phyloP scores from a whole-genome alignment of 37 sponge, comb jelly and placozoan species.

The Crambe crambe region DNA sequence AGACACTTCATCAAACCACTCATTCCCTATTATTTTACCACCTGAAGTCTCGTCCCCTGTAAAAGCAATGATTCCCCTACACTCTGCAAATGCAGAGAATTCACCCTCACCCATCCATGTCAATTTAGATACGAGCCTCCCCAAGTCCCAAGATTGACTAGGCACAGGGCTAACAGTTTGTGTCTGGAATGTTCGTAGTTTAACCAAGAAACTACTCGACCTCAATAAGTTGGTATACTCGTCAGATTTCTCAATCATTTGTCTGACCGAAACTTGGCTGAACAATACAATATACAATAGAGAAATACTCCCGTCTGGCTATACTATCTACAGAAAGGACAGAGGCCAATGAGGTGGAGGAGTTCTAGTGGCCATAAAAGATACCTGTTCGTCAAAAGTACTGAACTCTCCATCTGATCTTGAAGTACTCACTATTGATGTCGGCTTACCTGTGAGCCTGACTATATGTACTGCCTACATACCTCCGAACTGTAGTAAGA shows the following conservation, averaged over 20 bases:
- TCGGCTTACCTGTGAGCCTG: background rate
- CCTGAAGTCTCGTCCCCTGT: background rate
- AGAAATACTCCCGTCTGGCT: background rate
- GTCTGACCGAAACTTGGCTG: constrained; percentile 12
- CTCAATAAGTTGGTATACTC: constrained; percentile 3
- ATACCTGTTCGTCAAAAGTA: background rate
- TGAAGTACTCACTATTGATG: constrained; percentile 4
- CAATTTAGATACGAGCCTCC: background rate
- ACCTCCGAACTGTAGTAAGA: background rate
- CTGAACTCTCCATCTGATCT: background rate
- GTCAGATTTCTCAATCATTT: background rate
- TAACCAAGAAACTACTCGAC: background rate
- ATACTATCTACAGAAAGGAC: constrained; percentile 9
- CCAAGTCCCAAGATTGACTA: background rate
- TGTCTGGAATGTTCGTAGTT: background rate
- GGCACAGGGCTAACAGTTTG: background rate
- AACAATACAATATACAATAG: background rate
- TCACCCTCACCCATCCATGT: background rate
- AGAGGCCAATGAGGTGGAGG: background rate
- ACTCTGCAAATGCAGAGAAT: background rate
- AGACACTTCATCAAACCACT: background rate
- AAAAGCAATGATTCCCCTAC: background rate
- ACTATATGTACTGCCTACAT: background rate
- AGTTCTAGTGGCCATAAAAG: constrained; percentile 3
- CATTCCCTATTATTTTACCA: background rate